phyloP scores from a whole-genome alignment of 2,113 vertebrate genomes.

The Notothenia coriiceps region DNA sequence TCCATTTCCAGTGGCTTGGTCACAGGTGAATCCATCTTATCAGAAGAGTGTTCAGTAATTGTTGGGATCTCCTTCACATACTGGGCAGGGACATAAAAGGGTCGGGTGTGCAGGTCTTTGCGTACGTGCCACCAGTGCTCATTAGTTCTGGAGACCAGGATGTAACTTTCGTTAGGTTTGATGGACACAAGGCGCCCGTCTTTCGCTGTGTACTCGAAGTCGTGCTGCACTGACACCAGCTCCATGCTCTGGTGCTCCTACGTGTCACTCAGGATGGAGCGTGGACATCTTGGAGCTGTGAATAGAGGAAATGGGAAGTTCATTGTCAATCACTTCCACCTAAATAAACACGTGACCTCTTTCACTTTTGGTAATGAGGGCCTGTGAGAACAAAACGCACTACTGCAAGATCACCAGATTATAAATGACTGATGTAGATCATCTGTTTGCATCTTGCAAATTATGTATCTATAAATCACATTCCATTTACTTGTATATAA shows the following conservation, averaged over 20 bases:
- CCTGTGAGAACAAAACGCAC: no score
- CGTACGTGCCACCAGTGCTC: conserved; percentile 94
- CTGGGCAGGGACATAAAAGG: conserved; percentile 92
- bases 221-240: conserved; percentile 88
- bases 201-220: conserved; percentile 88
- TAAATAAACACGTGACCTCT: not conserved
- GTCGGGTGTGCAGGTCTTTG: conserved; percentile 80
- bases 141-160: conserved; percentile 89
- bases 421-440: no score
- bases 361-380: not conserved
- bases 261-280: not conserved
- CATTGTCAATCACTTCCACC: not conserved
- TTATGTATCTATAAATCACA: no score
- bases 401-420: not conserved
- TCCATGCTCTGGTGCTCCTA: conserved; percentile 72
- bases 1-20: not conserved
- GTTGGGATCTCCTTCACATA: conserved; percentile 88
- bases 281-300: conserved; percentile 45
- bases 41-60: not conserved
- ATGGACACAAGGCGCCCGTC: conserved; percentile 89
- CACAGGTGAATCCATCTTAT: not conserved
- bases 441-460: no score
- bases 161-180: conserved; percentile 89
- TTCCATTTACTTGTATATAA: no score
- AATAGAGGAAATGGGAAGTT: conserved; percentile 45